These are phyloP conservation scores for Zaprionus kolodkinae DNA, from an alignment of 1,140 invertebrate genomes.

Conservation along the genomic window DNA sequence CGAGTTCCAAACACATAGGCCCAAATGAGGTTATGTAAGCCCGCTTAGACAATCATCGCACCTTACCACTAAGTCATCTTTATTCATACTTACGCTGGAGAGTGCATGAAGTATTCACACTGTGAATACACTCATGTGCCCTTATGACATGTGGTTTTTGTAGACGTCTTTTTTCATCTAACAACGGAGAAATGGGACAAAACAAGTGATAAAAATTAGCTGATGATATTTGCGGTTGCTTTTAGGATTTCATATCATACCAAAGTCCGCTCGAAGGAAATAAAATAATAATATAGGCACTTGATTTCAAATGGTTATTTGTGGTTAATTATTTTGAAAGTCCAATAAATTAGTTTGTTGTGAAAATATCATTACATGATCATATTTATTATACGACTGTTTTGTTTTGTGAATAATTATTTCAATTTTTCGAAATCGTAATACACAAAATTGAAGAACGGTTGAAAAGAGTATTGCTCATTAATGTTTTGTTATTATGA, in stretches of 20 bases:
- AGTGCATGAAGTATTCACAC: slow-evolving; percentile 28
- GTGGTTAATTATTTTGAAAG: slow-evolving; percentile 30
- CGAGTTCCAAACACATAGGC: slow-evolving; percentile 56
- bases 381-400: not conserved
- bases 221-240: slow-evolving; percentile 58
- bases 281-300: not conserved
- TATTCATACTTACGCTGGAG: slow-evolving; percentile 53
- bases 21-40: slow-evolving; percentile 71
- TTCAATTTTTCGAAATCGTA: not conserved
- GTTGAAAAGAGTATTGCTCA: not conserved
- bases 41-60: slow-evolving; percentile 35
- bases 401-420: not conserved
- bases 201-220: slow-evolving; percentile 56
- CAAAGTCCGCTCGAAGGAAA: slow-evolving; percentile 25
- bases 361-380: slow-evolving; percentile 37
- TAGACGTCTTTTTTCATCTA: slow-evolving; percentile 20
- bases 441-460: not conserved
- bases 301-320: slow-evolving; percentile 16
- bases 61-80: slow-evolving; percentile 51
- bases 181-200: slow-evolving; percentile 58
- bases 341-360: slow-evolving; percentile 47
- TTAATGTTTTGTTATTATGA: no score
- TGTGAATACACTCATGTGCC: slow-evolving; percentile 41
- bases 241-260: slow-evolving; percentile 61
- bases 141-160: slow-evolving; percentile 39